Base-by-base conservation (phyloP, 2,113 vertebrate genomes). In the Nibea coibor region DNA sequence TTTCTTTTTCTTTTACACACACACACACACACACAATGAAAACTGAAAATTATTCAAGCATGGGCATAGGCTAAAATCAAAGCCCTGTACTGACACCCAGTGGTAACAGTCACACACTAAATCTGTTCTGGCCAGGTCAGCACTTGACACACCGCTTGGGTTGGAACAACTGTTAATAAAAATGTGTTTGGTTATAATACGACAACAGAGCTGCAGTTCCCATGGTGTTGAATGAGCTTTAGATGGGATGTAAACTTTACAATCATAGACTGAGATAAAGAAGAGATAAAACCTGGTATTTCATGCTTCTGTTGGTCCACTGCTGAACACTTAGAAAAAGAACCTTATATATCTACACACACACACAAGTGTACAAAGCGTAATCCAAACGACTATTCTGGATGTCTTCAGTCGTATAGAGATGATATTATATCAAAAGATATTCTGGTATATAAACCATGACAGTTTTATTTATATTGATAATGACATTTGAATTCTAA, bases 11-110 rank as follows among this genome's bases (percentile, higher is more conserved):
- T 43, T 58, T 19, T 43, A 24, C 42, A n/a, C n/a, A 45, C 20
- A 31, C 19, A 10, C 17, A n/a, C 19, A 22, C 19, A 53, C 20
- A 53, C 51, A 14, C 9, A 45, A 17, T 28, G 22, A 74, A 78
- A 73, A 75, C 10, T 51, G 22, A 51, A 39, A 79, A 77, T 15
- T 17, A 14, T 54, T 47, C 31, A 67, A 39, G 62, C 24, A 22
- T 61, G 19, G 16, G 6, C 20, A 26, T 0, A 2, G 7, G 58
- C 19, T 47, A 26, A 43, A 78, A 42, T 43, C 35, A 85, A 78
- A 87, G 90, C 84, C 42, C 82, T 80, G 48, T 57, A 90, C 53
- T 90, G 92, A 89, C 91, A 84, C 90, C 91, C 17, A 88, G 90
- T 93, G 92, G 89, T 67, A 72, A 82, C 43, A 71, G 35, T 28